Base-by-base conservation (phyloP, 2,113 vertebrate species). In the Laticauda colubrina region DNA sequence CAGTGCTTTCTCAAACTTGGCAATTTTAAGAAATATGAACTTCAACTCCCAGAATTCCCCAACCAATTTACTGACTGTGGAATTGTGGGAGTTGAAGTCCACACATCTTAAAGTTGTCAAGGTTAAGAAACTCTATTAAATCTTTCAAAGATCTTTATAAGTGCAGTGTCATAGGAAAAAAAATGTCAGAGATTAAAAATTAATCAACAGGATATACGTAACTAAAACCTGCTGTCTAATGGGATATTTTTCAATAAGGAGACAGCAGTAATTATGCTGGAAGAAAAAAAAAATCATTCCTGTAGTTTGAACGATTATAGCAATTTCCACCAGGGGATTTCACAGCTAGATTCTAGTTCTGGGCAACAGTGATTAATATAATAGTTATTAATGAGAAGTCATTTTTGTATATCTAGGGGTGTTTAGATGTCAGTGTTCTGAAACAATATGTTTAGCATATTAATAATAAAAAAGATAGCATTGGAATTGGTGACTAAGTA, bases 321-420 rank as follows among this genome's bases (percentile, higher is more conserved):
- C 98, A 99, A 99, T 99, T 99, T 99, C 98, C 98, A 99, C 99
- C 97, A 97, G 98, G 98, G 98, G 98, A 99, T 98, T 99, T 99
- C 98, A 91, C 98, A 98, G 99, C 98, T 98, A 99, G 99, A 98
- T 98, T 99, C 98, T 98, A 98, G 97, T 99, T 98, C 98, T 98
- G 97, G 98, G 98, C 98, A 98, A 98, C 98, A 98, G 98, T 99
- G 98, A 99, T 99, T 99, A 99, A 99, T 98, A 98, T 98, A 98
- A 98, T 97, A 96, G 98, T 98, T 98, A 98, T 98, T 99, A 99
- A 99, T 99, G 98, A 98, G 98, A 98, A 99, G 98, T 99, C 97
- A 98, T 98, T 99, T 99, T 97, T 98, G 97, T 96, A 98, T 96
- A 97, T 97, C 90, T 98, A 97, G 93, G 96, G 95, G 96, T 98